Percentiles rank a stretch among this genome's conserved stretches.
phyloP scores from a whole-genome alignment of 2,113 vertebrate species.

The Alosa alosa region DNA sequence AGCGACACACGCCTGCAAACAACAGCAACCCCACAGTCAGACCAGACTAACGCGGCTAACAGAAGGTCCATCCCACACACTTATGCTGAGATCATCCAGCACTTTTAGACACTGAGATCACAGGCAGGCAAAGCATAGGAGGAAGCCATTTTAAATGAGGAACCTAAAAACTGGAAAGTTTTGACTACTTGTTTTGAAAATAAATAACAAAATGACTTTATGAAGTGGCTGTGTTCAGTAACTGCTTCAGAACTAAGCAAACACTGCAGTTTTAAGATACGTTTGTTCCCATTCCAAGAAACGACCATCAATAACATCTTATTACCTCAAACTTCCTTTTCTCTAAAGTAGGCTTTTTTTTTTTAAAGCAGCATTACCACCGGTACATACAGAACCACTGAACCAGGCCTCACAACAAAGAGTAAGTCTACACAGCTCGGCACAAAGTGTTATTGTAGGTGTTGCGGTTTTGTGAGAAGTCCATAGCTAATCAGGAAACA shows the following conservation, averaged over 20 bases:
- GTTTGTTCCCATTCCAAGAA: neutral
- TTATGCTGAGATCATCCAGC: neutral
- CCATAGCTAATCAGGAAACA: constrained; percentile 9
- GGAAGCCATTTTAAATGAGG: neutral
- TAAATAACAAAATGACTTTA: neutral
- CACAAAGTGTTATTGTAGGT: constrained; percentile 15
- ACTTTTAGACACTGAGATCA: neutral
- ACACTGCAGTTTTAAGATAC: neutral
- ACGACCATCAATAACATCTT: neutral
- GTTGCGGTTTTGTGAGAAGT: constrained; percentile 14
- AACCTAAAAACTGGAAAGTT: neutral
- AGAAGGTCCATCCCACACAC: neutral
- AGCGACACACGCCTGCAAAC: constrained; percentile 85
- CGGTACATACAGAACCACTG: neutral
- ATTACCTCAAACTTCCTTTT: neutral
- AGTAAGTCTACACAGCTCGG: neutral
- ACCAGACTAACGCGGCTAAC: neutral
- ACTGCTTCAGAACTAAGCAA: neutral
- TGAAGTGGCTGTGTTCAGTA: neutral
- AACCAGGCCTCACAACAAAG: constrained; percentile 2
- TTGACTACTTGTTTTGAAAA: neutral
- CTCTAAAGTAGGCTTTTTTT: neutral
- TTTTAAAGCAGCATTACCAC: neutral
- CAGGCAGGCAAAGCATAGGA: neutral
- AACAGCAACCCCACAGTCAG: neutral